Base-by-base conservation (phyloP, 2,888 invertebrate species). In the Periphyllus acericola region DNA sequence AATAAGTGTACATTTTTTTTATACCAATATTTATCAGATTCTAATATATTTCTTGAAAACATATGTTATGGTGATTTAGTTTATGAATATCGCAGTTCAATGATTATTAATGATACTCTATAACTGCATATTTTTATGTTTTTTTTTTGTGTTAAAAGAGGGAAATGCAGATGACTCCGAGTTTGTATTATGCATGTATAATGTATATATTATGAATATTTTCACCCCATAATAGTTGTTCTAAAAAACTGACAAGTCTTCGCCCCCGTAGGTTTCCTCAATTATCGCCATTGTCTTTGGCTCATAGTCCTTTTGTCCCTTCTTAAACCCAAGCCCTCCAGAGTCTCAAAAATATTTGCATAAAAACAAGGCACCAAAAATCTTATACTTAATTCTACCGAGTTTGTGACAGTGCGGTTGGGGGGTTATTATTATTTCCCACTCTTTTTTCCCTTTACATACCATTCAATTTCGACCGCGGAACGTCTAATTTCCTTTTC, bases 311-410 rank as follows among this genome's bases (percentile, higher is more conserved):
- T 80, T 81, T 86, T 60, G 72, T 81, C 72, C 80, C 29, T 40
- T 25, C 60, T 40, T 29, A 32, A 76, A 68, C 46, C n/a, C 21
- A 32, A 55, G n/a, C 72, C 80, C 79, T 80, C 55, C 60, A 9
- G n/a, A 60, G 46, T 32, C 32, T 25, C 46, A n/a, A 74, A 87
- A 87, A 87, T 81, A 87, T 87, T 87, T 81, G 87, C 87, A 87
- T 87, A 87, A 81, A 87, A 87, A 87, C 80, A 87, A 87, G 80
- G 74, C 72, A 32, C 80, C 81, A 81, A 74, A 87, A 87, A 87
- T 87, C 87, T 87, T 74, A 74, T 60, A 74, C 55, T 80, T 80
- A 86, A 79, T 86, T 86, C 71, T 29, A 55, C 71, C 32, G 72
- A 29, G 52, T 66, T 46, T 25, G 66, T 29, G 76, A 82, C 71